Base-by-base conservation (phyloP, 2,888 invertebrate species). In the Zeuzera pyrina region DNA sequence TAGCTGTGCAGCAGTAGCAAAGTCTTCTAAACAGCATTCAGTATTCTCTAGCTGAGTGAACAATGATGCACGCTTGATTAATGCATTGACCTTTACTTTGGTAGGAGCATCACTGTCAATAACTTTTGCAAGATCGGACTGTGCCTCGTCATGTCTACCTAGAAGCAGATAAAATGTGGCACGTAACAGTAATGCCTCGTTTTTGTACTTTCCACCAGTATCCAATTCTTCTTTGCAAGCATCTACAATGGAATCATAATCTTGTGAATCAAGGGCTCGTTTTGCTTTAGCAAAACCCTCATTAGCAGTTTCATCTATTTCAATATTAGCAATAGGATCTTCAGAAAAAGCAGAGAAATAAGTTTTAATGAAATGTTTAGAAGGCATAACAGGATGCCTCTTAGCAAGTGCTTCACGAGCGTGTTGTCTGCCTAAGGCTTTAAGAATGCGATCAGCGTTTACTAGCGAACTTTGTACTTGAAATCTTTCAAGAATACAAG, bases 401-500 rank as follows among this genome's bases (percentile, higher is more conserved):
- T 81, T 87, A 28, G 86, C 84, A 50, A 93, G 86, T 3, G 90
- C 89, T 60, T 91, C 90, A n/a, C 88, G 85, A 0, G 93, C 93
- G 58, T 93, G 92, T 41, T 84, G 83, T 32, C 81, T 59, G 64
- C 94, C 92, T 38, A 94, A 86, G 44, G 92, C 90, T 65, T 95
- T 95, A 6, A 98, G 84, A 32, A 97, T 89, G 32, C 93, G 87
- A 71, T 97, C 97, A 13, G 97, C 96, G 76, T 91, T 91, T 36
- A 90, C 78, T 13, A 97, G 79, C 12, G 93, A 91, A 40, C 86
- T 87, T 49, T 90, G 91, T 58, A 94, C 95, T 56, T 90, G 88
- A 74, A 97, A 98, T 48, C 88, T 87, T 77, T 97, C 97, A 41
- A 97, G 78, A 46, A 97, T 91, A 61, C 97, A 97, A 11, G 94